Percentiles rank a stretch among this genome's conserved stretches.
Conservation (phyloP, 2,888 invertebrate species). For the Hesperia comma region DNA sequence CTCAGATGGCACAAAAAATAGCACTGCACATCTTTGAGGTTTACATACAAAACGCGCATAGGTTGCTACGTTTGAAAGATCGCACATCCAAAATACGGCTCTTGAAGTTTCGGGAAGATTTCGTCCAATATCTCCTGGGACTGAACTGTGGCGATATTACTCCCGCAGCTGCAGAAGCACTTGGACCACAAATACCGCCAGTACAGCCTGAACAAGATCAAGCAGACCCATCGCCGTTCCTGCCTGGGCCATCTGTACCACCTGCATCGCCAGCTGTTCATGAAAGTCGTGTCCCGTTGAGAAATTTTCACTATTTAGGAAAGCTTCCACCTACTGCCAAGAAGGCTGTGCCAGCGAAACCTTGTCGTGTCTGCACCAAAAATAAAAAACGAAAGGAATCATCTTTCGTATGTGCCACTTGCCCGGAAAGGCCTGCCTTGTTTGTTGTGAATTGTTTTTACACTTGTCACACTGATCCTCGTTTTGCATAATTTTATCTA, state of each 20-base stretch:
- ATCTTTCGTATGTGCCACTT: slow-evolving; percentile 33
- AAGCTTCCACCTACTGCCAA: slow-evolving; percentile 36
- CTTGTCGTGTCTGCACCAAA: slow-evolving; percentile 41
- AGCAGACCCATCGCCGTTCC: slow-evolving; percentile 12
- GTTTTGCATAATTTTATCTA: background rate
- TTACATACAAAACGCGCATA: slow-evolving; percentile 28
- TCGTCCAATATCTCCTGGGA: background rate
- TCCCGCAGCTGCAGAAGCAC: slow-evolving; percentile 29
- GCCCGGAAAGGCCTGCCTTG: slow-evolving; percentile 39
- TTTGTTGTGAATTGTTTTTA: slow-evolving; percentile 34
- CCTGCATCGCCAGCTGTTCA: slow-evolving; percentile 15
- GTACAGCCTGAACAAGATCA: slow-evolving; percentile 20
- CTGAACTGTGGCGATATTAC: slow-evolving; percentile 18
- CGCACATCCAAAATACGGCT: slow-evolving; percentile 37
- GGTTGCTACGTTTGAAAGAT: slow-evolving; percentile 36
- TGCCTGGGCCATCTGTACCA: background rate
- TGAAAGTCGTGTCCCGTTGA: slow-evolving; percentile 27
- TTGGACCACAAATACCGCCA: slow-evolving; percentile 24
- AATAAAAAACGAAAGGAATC: slow-evolving; percentile 40
- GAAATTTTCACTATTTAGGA: slow-evolving; percentile 35
- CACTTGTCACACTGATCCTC: slow-evolving; percentile 30
- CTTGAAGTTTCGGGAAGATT: too few species aligned
- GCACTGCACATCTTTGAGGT: slow-evolving; percentile 38
- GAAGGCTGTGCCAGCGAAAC: slow-evolving; percentile 36
- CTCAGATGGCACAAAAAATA: slow-evolving; percentile 40